Conservation (phyloP, 2,113 vertebrate genomes). For the Corythoichthys intestinalis region DNA sequence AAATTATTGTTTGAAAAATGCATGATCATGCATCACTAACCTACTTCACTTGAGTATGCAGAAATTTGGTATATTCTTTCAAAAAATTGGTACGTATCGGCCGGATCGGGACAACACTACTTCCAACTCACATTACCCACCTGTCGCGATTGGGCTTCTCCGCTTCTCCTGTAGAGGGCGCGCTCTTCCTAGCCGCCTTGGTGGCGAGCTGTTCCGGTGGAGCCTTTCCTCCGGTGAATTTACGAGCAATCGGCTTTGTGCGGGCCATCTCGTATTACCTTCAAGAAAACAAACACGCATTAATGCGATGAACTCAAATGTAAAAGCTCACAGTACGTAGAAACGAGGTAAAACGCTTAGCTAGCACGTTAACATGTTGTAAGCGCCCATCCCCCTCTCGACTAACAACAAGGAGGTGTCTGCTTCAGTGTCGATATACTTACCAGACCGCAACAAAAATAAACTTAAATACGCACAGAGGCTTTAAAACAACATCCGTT, state of each 20-base stretch:
- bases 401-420: constrained; percentile 19
- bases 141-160: constrained; percentile 79
- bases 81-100: too few relatives aligned
- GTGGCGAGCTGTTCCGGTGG: constrained; percentile 82
- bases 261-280: constrained; percentile 74
- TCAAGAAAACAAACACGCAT: not conserved
- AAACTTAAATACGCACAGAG: too few relatives aligned
- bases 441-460: not conserved
- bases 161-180: constrained; percentile 78
- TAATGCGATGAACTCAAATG: not conserved
- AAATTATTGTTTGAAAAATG: too few relatives aligned
- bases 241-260: constrained; percentile 85
- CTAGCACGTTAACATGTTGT: not conserved
- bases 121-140: constrained; percentile 29
- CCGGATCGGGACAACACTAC: too few relatives aligned
- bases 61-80: too few relatives aligned
- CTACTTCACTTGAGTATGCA: too few relatives aligned
- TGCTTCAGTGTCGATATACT: not conserved
- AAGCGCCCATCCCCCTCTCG: constrained; percentile 40
- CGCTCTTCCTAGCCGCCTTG: constrained; percentile 80
- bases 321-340: too few relatives aligned
- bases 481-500: accelerated
- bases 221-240: constrained; percentile 84
- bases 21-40: too few relatives aligned
- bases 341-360: not conserved